phyloP scores from a whole-genome alignment of 2,888 invertebrate genomes.

The Aspidapion aeneum region DNA sequence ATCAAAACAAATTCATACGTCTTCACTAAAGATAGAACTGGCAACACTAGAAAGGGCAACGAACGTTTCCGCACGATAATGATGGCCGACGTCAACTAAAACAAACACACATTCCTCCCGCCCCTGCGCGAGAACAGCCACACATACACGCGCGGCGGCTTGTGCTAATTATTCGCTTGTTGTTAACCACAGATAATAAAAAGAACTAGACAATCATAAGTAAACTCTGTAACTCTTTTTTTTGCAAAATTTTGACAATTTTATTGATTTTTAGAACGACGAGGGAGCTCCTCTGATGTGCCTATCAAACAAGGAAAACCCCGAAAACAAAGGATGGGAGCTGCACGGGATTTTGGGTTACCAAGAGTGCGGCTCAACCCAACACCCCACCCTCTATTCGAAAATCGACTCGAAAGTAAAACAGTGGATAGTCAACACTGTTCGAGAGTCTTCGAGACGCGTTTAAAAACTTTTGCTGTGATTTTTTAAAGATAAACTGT shows the following conservation, averaged over 20 bases:
- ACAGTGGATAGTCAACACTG: slow-evolving; percentile 48
- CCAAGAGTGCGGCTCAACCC: slow-evolving; percentile 56
- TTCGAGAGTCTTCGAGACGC: slow-evolving; percentile 35
- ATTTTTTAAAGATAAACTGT: slow-evolving; percentile 8
- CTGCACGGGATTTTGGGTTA: slow-evolving; percentile 59
- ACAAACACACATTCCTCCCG: too few species aligned
- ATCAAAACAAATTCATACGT: too few species aligned
- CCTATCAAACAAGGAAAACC: slow-evolving; percentile 46
- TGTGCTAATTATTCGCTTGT: too few species aligned
- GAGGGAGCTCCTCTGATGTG: slow-evolving; percentile 67
- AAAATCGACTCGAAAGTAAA: slow-evolving; percentile 44
- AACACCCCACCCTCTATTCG: slow-evolving; percentile 57
- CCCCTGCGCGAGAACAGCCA: too few species aligned
- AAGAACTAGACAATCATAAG: too few species aligned
- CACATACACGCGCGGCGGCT: too few species aligned
- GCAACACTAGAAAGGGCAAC: too few species aligned
- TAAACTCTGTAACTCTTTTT: too few species aligned
- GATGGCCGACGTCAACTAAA: too few species aligned
- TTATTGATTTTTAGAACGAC: slow-evolving; percentile 52
- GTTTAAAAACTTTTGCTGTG: slow-evolving; percentile 21
- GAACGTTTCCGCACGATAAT: too few species aligned
- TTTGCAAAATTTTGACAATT: not conserved
- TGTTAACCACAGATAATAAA: too few species aligned
- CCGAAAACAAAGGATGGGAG: slow-evolving; percentile 51
- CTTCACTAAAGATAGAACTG: too few species aligned